phyloP scores from a whole-genome alignment of 2,888 invertebrate genomes.

The Pammene aurita region DNA sequence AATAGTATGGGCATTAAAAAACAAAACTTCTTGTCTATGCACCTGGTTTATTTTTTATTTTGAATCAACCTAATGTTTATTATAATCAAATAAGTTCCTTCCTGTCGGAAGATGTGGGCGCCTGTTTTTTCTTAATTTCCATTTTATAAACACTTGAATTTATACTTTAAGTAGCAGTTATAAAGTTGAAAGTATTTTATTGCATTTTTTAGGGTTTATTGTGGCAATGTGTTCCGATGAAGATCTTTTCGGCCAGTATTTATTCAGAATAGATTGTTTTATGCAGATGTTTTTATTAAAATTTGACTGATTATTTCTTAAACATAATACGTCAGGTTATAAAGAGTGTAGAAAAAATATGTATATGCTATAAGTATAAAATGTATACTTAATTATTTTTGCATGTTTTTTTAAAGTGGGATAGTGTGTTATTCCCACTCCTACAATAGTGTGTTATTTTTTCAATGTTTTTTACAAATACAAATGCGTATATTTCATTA shows the following conservation, averaged over 20 bases:
- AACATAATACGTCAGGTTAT: conserved; percentile 20
- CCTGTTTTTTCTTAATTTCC: conserved; percentile 58
- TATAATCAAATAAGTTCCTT: conserved; percentile 82
- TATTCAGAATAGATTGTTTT: conserved; percentile 67
- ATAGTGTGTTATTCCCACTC: no score
- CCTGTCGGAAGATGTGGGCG: conserved; percentile 79
- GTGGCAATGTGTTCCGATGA: conserved; percentile 71
- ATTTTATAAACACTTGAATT: conserved; percentile 10
- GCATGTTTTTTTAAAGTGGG: no score
- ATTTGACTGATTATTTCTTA: conserved; percentile 43
- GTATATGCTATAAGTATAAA: neutral
- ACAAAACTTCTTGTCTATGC: conserved; percentile 61
- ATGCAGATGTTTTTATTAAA: conserved; percentile 67
- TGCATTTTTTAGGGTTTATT: conserved; percentile 56
- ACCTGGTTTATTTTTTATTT: conserved; percentile 75
- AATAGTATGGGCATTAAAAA: conserved; percentile 64
- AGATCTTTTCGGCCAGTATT: conserved; percentile 61
- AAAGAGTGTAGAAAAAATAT: conserved; percentile 1
- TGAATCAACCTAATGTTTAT: conserved; percentile 72
- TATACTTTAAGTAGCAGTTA: neutral
- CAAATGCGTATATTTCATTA: no score
- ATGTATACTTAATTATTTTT: no score
- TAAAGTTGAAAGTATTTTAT: conserved; percentile 15
- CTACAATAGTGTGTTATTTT: no score
- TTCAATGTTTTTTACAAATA: no score